Evolutionary conservation across 2,113 vertebrate species (phyloP).

Genomic region (Rhizomys pruinosus): DNA sequence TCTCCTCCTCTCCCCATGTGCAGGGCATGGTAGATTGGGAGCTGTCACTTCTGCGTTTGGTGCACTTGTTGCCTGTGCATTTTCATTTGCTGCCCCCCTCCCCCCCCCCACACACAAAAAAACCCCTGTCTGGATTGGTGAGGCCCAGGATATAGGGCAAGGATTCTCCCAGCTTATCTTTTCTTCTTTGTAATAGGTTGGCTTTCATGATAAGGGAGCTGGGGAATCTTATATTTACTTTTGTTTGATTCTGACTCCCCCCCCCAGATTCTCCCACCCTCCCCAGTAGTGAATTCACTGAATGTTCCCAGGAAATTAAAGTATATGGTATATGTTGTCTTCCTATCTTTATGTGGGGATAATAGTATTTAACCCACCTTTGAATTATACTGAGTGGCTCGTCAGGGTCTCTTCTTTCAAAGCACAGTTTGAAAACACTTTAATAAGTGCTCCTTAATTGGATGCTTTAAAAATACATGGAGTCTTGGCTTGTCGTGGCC

Average conservation of each 20-base stretch:
- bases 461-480: slow-evolving; percentile 73
- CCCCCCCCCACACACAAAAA: too few species aligned
- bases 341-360: slow-evolving; percentile 61
- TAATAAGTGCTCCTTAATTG: slow-evolving; percentile 74
- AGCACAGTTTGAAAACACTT: slow-evolving; percentile 77
- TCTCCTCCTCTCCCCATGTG: background rate
- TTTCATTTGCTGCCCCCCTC: background rate
- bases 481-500: too few species aligned
- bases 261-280: slow-evolving; percentile 67
- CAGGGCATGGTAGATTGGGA: slow-evolving; percentile 40
- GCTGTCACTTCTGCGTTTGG: background rate
- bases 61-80: slow-evolving; percentile 34
- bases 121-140: background rate
- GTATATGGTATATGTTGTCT: slow-evolving; percentile 77
- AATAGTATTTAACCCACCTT: slow-evolving; percentile 76
- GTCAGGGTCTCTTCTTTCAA: slow-evolving; percentile 69
- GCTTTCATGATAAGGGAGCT: background rate
- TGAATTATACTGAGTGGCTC: slow-evolving; percentile 68
- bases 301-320: slow-evolving; percentile 82
- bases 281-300: slow-evolving; percentile 71
- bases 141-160: background rate
- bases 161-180: background rate
- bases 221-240: too few species aligned
- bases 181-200: background rate
- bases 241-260: slow-evolving; percentile 58